Conservation (phyloP, 2,113 vertebrate genomes). For the Petromus typicus region DNA sequence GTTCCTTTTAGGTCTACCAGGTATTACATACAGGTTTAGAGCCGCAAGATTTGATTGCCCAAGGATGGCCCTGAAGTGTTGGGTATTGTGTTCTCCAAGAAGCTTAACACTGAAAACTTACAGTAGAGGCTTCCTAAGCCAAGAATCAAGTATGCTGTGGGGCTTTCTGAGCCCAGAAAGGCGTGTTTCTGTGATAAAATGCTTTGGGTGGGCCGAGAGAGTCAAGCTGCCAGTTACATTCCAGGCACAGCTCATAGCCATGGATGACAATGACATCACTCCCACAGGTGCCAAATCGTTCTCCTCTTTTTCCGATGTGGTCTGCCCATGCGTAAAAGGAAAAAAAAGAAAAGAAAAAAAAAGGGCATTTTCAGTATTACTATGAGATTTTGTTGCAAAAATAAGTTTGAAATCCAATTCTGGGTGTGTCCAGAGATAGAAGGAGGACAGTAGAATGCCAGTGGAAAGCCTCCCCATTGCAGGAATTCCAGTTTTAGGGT, state of each 20-base stretch:
- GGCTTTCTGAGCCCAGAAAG: background rate
- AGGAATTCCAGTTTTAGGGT: slow-evolving; percentile 73
- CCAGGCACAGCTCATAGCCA: slow-evolving; percentile 36
- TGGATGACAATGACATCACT: slow-evolving; percentile 61
- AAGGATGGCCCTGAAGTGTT: background rate
- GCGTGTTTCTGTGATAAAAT: slow-evolving; percentile 37
- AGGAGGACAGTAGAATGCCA: slow-evolving; percentile 13
- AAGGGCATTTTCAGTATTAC: background rate
- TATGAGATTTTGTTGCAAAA: slow-evolving; percentile 46
- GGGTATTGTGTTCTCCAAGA: background rate
- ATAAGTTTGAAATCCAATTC: slow-evolving; percentile 59
- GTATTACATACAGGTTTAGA: background rate
- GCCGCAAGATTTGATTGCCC: background rate
- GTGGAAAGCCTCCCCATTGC: slow-evolving; percentile 26
- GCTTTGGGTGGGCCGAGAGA: slow-evolving; percentile 45
- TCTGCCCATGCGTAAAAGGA: background rate
- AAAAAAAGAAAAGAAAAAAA: background rate
- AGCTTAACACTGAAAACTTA: slow-evolving; percentile 23
- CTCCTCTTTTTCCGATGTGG: background rate
- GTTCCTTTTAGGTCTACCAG: background rate
- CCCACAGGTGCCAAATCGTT: slow-evolving; percentile 45
- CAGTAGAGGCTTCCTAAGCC: background rate
- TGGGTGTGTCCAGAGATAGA: background rate
- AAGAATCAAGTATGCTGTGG: background rate
- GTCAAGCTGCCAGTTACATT: slow-evolving; percentile 44